These are phyloP conservation scores for Sinocyclocheilus rhinocerous DNA, from an alignment of 2,113 vertebrate genomes.

Conservation along the genomic window DNA sequence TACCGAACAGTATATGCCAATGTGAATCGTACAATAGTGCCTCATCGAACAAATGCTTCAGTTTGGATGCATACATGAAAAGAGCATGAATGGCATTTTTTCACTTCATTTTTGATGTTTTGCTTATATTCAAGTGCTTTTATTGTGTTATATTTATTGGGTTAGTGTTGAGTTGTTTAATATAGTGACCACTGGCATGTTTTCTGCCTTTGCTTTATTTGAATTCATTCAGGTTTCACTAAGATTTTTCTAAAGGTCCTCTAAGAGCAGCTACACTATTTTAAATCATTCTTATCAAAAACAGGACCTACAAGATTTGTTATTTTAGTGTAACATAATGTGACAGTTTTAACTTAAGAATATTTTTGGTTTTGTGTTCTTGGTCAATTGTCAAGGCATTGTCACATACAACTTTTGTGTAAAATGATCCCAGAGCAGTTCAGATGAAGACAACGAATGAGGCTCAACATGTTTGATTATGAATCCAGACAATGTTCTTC, in stretches of 20 bases:
- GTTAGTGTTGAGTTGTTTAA: constrained; percentile 30
- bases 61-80: constrained; percentile 22
- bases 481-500: background rate
- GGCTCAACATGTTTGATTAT: background rate
- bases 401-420: background rate
- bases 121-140: constrained; percentile 21
- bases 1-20: constrained; percentile 30
- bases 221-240: background rate
- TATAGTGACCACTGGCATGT: constrained; percentile 43
- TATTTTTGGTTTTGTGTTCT: background rate
- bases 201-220: constrained; percentile 18
- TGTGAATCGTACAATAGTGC: constrained; percentile 11
- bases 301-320: background rate
- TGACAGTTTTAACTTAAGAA: background rate
- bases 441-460: background rate
- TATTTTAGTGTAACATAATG: constrained; percentile 2
- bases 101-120: background rate
- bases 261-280: constrained; percentile 23
- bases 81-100: constrained; percentile 1
- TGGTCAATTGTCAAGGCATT: background rate
- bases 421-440: background rate
- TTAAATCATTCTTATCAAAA: constrained; percentile 7
- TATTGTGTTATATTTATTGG: constrained; percentile 7
- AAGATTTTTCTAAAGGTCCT: background rate
- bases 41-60: constrained; percentile 15